Evolutionary conservation across 2,888 invertebrate genomes (phyloP).

Genomic region (Bruchidius siliquastri): DNA sequence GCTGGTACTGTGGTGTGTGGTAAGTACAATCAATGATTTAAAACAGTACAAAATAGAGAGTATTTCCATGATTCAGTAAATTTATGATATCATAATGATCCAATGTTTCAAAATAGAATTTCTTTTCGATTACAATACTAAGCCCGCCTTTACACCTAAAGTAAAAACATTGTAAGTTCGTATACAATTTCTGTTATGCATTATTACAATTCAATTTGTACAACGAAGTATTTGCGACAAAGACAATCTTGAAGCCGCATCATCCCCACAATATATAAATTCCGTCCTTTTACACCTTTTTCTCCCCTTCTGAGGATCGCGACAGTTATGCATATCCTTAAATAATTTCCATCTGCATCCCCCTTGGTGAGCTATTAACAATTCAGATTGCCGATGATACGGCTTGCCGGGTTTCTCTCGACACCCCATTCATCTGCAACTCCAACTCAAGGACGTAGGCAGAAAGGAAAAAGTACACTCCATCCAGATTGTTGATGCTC

Average conservation of each 20-base stretch:
- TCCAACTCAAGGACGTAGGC: slow-evolving; percentile 4
- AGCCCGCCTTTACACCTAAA: too few species aligned
- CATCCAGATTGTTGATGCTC: too few species aligned
- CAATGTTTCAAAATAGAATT: too few species aligned
- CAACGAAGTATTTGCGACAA: not conserved
- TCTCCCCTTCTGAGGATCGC: not conserved
- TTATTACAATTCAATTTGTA: too few species aligned
- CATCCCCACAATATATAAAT: not conserved
- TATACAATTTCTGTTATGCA: too few species aligned
- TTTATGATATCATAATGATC: too few species aligned
- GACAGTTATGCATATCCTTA: slow-evolving; percentile 3
- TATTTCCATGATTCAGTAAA: too few species aligned
- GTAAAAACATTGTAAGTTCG: too few species aligned
- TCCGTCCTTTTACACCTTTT: not conserved
- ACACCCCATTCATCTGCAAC: slow-evolving; percentile 16
- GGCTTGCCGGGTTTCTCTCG: slow-evolving; percentile 21
- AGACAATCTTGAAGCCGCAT: not conserved
- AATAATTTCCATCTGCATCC: slow-evolving; percentile 27
- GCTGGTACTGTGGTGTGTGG: too few species aligned
- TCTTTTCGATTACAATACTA: too few species aligned
- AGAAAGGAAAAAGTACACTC: slow-evolving; percentile 5
- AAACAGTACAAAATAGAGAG: too few species aligned
- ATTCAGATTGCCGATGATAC: slow-evolving; percentile 44
- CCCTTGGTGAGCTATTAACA: slow-evolving; percentile 41
- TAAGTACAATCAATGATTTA: too few species aligned